These are phyloP conservation scores for Nomada fabriciana DNA, from an alignment of 2,888 invertebrate genomes.

Conservation along the genomic window DNA sequence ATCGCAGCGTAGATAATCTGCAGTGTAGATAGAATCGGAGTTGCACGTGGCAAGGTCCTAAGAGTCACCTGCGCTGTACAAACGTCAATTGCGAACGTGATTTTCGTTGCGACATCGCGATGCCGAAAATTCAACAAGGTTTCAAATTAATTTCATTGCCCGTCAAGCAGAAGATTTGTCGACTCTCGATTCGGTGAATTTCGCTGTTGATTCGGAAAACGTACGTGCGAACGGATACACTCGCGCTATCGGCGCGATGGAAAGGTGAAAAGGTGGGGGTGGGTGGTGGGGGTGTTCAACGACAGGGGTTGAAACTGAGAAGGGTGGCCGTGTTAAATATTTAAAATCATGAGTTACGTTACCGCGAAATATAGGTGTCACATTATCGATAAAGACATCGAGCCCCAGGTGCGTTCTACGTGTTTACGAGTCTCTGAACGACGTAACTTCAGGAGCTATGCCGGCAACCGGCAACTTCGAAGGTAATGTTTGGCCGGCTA, in stretches of 20 bases:
- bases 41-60: background rate
- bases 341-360: conserved; percentile 74
- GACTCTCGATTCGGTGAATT: conserved; percentile 50
- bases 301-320: conserved; percentile 32
- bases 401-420: conserved; percentile 81
- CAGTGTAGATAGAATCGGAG: no score
- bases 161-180: conserved; percentile 44
- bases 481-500: conserved; percentile 77
- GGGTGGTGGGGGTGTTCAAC: background rate
- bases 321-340: conserved; percentile 71
- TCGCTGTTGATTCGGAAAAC: conserved; percentile 47
- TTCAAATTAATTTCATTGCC: conserved; percentile 54
- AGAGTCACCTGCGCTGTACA: background rate
- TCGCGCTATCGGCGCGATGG: conserved; percentile 35
- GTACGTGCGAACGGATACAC: conserved; percentile 48
- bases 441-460: conserved; percentile 66
- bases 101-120: background rate
- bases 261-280: background rate
- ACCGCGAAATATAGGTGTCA: conserved; percentile 72
- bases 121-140: conserved; percentile 17
- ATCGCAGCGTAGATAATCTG: no score
- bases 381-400: conserved; percentile 80
- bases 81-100: background rate
- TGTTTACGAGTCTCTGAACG: conserved; percentile 81
- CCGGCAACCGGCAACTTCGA: conserved; percentile 73